Percentiles rank a stretch among this genome's conserved stretches.
These are phyloP conservation scores for Mobula birostris DNA, from an alignment of 2,113 vertebrate species.

Conservation along the genomic window DNA sequence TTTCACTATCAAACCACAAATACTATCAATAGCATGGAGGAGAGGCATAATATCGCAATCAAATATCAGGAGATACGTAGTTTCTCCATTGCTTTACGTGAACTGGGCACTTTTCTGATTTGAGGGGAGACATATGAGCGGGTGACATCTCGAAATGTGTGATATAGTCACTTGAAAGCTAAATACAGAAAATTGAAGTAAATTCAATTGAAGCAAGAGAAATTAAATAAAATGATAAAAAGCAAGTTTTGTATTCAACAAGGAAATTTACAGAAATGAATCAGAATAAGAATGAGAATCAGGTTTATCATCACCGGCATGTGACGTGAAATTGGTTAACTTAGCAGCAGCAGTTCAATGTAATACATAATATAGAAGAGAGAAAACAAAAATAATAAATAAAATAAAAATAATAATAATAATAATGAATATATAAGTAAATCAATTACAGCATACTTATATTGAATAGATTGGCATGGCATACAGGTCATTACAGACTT, in stretches of 20 bases:
- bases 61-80: background rate
- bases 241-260: background rate
- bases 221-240: background rate
- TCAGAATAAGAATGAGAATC: no score
- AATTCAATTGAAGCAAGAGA: background rate
- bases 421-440: no score
- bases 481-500: no score
- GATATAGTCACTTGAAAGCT: background rate
- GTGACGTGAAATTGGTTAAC: no score
- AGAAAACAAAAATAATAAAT: no score
- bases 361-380: no score
- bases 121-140: background rate
- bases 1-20: background rate
- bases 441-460: no score
- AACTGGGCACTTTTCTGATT: background rate
- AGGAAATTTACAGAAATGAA: background rate
- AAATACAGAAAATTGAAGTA: background rate
- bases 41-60: background rate
- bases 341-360: no score
- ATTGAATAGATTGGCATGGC: no score
- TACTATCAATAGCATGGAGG: background rate
- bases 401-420: no score
- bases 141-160: background rate
- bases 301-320: no score
- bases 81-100: no score